These are phyloP conservation scores for Limnephilus auricula DNA, from an alignment of 2,888 invertebrate genomes.

Conservation along the genomic window DNA sequence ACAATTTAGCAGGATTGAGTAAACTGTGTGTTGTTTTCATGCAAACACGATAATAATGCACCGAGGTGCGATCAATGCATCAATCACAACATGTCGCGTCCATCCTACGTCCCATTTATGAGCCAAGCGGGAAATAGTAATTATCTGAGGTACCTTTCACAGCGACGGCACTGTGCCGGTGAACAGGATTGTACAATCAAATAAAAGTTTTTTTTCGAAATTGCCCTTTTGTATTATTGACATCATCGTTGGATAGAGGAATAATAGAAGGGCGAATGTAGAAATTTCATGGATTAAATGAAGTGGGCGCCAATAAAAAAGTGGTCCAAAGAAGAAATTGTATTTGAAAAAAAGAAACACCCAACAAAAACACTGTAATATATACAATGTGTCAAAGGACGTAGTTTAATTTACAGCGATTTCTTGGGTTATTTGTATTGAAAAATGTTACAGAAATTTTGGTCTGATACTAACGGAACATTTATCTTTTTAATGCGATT, in stretches of 20 bases:
- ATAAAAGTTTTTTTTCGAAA: neutral
- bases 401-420: too few relatives aligned
- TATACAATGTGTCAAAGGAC: too few relatives aligned
- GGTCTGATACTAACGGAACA: too few relatives aligned
- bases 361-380: too few relatives aligned
- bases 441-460: too few relatives aligned
- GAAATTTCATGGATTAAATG: neutral
- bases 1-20: neutral
- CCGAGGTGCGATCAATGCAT: conserved; percentile 7
- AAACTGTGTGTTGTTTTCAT: neutral
- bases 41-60: neutral
- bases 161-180: neutral
- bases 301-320: neutral
- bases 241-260: neutral
- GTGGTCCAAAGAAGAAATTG: too few relatives aligned
- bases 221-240: neutral
- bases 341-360: too few relatives aligned
- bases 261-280: neutral
- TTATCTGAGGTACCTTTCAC: neutral
- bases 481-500: too few relatives aligned
- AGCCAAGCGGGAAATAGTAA: neutral
- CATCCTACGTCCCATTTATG: conserved; percentile 20
- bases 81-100: conserved; percentile 23
- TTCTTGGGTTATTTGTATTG: too few relatives aligned
- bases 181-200: neutral